These are phyloP conservation scores for Drosophila tristis DNA, from an alignment of 1,140 invertebrate species.

Conservation along the genomic window DNA sequence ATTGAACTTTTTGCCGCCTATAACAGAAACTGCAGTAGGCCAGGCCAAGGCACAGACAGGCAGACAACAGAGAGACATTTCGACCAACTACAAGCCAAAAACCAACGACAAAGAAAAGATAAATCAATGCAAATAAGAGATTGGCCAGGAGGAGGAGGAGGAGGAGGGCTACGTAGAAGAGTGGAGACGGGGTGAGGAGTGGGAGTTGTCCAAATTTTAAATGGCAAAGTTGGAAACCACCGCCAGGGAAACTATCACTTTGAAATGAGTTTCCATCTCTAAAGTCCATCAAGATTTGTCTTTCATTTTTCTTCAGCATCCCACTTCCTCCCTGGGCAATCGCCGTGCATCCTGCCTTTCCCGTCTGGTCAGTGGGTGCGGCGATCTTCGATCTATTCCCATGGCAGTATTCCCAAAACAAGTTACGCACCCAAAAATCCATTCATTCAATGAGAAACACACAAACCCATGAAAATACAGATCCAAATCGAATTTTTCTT, in stretches of 20 bases:
- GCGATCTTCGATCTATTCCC: constrained; percentile 12
- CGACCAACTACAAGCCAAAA: background rate
- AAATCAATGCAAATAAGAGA: constrained; percentile 66
- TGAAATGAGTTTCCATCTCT: constrained; percentile 36
- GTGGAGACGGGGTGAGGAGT: too few relatives aligned
- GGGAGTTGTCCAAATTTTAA: constrained; percentile 25
- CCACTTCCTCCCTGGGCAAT: background rate
- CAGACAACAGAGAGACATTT: too few relatives aligned
- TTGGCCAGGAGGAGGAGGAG: constrained; percentile 3
- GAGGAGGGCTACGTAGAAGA: too few relatives aligned
- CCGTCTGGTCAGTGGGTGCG: constrained; percentile 34
- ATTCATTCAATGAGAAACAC: background rate
- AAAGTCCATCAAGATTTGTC: constrained; percentile 38
- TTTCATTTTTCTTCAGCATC: constrained; percentile 41
- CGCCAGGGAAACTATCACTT: constrained; percentile 35
- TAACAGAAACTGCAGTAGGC: constrained; percentile 36
- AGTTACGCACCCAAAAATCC: constrained; percentile 1
- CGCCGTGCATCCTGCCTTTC: background rate
- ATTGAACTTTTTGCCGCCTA: constrained; percentile 63
- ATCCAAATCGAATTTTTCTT: constrained; percentile 57
- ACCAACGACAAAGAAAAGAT: constrained; percentile 43
- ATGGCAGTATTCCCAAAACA: background rate
- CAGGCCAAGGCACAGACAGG: constrained; percentile 1
- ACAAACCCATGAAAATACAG: constrained; percentile 21
- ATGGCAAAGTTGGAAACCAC: constrained; percentile 58